phyloP scores from a whole-genome alignment of 2,797 vertebrate genomes.

The Eidolon dupreanum region DNA sequence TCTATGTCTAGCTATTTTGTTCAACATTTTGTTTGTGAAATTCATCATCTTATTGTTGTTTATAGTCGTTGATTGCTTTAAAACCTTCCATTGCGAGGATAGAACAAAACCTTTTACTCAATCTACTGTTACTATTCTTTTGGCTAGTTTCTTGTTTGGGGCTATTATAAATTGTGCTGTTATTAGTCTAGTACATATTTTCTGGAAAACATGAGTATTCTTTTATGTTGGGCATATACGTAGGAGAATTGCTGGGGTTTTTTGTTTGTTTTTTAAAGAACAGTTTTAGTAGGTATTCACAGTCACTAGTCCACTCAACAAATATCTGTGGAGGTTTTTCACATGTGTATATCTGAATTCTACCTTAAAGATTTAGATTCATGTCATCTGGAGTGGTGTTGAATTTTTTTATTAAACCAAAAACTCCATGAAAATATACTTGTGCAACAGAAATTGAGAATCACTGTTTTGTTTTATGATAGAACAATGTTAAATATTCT shows the following conservation, averaged over 20 bases:
- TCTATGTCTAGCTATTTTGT: background rate
- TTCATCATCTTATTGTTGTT: background rate
- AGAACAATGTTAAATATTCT: background rate
- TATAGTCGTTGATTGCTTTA: background rate
- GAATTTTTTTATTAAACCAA: background rate
- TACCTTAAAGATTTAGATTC: background rate
- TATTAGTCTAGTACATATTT: background rate
- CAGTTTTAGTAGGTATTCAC: background rate
- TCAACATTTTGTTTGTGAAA: background rate
- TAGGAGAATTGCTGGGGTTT: background rate
- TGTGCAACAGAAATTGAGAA: background rate
- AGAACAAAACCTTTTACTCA: background rate
- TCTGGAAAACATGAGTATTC: background rate
- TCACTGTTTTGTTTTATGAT: background rate
- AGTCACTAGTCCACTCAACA: background rate
- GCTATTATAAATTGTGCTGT: background rate
- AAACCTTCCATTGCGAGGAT: background rate
- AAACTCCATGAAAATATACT: background rate
- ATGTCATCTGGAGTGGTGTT: background rate
- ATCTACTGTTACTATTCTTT: background rate
- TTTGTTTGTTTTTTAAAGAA: background rate
- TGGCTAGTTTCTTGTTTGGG: background rate
- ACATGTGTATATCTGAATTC: background rate
- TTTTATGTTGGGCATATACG: background rate
- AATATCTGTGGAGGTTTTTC: background rate